Conservation (phyloP, 2,888 invertebrate genomes). For the Artemia sp. region DNA sequence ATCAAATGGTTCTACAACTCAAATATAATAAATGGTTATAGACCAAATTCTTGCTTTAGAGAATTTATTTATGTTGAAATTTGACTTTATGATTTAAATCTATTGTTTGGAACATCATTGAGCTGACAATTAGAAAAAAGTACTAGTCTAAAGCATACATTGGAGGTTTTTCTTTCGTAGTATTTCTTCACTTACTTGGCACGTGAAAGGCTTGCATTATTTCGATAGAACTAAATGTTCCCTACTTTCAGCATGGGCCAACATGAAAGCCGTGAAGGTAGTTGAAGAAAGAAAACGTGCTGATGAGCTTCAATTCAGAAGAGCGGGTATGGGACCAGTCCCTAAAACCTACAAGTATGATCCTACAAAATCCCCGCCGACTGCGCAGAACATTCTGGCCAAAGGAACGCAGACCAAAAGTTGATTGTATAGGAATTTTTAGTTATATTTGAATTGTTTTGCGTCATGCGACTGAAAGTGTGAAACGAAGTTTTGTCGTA, state of each 20-base stretch:
- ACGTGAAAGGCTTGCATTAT: no score
- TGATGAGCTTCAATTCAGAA: slow-evolving; percentile 59
- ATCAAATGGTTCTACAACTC: not conserved
- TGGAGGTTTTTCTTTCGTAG: no score
- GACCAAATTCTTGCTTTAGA: no score
- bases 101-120: not conserved
- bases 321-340: slow-evolving; percentile 68
- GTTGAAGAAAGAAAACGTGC: slow-evolving; percentile 54
- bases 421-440: not conserved
- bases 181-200: no score
- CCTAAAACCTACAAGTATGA: slow-evolving; percentile 72
- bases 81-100: not conserved
- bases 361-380: slow-evolving; percentile 36
- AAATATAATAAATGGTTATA: not conserved
- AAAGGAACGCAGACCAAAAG: not conserved
- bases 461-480: no score
- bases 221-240: no score
- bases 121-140: not conserved
- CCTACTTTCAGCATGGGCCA: slow-evolving; percentile 49
- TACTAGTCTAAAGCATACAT: no score
- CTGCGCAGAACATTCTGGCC: not conserved
- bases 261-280: slow-evolving; percentile 58
- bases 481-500: no score
- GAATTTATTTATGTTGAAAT: no score
- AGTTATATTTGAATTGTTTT: no score